phyloP scores from a whole-genome alignment of 2,888 invertebrate genomes.

The Cryptophagus acutangulus region DNA sequence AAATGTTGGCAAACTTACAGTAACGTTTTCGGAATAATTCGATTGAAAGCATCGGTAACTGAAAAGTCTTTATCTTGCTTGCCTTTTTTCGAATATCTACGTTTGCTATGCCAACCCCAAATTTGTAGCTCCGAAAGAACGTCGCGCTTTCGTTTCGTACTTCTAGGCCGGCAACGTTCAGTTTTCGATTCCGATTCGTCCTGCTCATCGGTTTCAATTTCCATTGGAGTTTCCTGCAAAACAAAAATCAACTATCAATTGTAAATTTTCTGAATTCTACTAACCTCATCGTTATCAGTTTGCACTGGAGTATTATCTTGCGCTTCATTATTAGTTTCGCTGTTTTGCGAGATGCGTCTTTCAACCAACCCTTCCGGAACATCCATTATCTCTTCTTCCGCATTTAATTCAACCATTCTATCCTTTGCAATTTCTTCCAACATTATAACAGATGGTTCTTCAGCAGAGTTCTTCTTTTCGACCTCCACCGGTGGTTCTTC shows the following conservation, averaged over 20 bases:
- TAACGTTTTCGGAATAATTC: constrained; percentile 60
- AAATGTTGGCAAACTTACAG: constrained; percentile 40
- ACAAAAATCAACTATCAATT: background rate
- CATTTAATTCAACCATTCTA: constrained; percentile 21
- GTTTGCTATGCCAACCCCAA: constrained; percentile 72
- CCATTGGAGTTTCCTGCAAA: constrained; percentile 31
- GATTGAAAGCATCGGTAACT: constrained; percentile 62
- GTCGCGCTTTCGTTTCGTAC: constrained; percentile 62
- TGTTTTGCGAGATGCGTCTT: constrained; percentile 41
- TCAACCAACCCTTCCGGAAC: constrained; percentile 34
- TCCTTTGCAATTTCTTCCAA: constrained; percentile 34
- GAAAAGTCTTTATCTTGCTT: constrained; percentile 59
- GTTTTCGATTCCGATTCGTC: constrained; percentile 40
- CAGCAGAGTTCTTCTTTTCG: constrained; percentile 21
- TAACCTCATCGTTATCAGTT: constrained; percentile 45
- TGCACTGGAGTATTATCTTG: constrained; percentile 41
- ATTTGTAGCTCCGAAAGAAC: constrained; percentile 67
- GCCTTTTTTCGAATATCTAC: constrained; percentile 53
- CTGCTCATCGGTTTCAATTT: constrained; percentile 42
- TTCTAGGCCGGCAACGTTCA: constrained; percentile 34
- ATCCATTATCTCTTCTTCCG: constrained; percentile 44
- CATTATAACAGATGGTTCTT: constrained; percentile 34
- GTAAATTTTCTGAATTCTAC: constrained; percentile 2
- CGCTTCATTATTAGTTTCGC: constrained; percentile 40
- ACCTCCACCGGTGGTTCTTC: constrained; percentile 42